Base-by-base conservation (phyloP, 2,888 invertebrate genomes). In the Galeopsomyia nigrocyanea region DNA sequence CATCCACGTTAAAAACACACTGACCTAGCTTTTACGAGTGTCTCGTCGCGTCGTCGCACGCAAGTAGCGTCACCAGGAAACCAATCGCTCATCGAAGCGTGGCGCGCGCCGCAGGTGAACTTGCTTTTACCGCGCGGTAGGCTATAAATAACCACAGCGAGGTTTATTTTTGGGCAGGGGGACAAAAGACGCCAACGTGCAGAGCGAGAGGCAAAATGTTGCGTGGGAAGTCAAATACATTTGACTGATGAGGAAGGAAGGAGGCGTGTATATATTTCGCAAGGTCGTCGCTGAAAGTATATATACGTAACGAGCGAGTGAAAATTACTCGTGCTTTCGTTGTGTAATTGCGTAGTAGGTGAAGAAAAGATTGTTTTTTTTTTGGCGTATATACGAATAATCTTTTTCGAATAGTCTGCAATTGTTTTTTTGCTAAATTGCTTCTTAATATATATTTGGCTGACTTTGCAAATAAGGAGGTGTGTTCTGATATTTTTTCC, bases 151-250 rank as follows among this genome's bases (percentile, higher is more conserved):
- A 78, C 73, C 70, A 75, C 50, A n/a, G 68, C 68, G 75, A 66
- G 73, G 71, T 77, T 77, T 80, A 79, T 78, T 80, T 79, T 80
- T 78, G 78, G 76, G 75, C 62, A 39, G 22, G n/a, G 58, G 22
- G n/a, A 17, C 31, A 39, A 51, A 16, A n/a, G 17, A 31, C 31
- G 39, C 31, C 17, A 60, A 57, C 57, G 67, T 46, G 49, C 10
- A 19, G 63, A n/a, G 21, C 19, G 62, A 53, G 60, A 47, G 65
- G 21, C 22, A 51, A 31, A 47, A 19, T 64, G 31, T 57, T 47
- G 56, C 31, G 57, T 57, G 61, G 50, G 39, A 39, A 39, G 7
- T 39, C 7, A 39, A 9, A 26, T 26, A 26, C 26, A 3, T 26
- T 2, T 26, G 60, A 58, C 60, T 60, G 64, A 58, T 49, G 56